Conservation (phyloP, 2,113 vertebrate genomes). For the Diglossa brunneiventris region DNA sequence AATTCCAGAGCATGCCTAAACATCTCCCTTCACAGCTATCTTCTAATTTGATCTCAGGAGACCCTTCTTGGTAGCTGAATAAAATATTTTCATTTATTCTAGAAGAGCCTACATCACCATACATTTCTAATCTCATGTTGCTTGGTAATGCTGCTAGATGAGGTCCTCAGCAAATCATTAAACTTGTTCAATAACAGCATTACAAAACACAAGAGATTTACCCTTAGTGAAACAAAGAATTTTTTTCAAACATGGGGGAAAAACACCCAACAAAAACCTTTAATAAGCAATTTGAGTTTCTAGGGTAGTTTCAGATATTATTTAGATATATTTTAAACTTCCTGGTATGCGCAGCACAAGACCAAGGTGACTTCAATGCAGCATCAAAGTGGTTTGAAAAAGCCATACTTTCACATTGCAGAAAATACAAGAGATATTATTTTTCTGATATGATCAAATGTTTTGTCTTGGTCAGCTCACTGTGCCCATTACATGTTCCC, state of each 20-base stretch:
- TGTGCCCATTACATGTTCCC: background rate
- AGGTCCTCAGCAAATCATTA: slow-evolving; percentile 84
- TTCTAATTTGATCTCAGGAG: slow-evolving; percentile 87
- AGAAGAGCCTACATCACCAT: slow-evolving; percentile 72
- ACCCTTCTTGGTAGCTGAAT: slow-evolving; percentile 76
- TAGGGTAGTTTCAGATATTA: slow-evolving; percentile 63
- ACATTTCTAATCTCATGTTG: slow-evolving; percentile 78
- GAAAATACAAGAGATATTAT: background rate
- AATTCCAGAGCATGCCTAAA: slow-evolving; percentile 84
- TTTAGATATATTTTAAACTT: slow-evolving; percentile 69
- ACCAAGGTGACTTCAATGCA: background rate
- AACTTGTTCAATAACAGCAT: slow-evolving; percentile 80
- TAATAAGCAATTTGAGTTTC: slow-evolving; percentile 72
- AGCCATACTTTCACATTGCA: background rate
- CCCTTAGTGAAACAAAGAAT: slow-evolving; percentile 74
- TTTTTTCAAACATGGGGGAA: slow-evolving; percentile 60
- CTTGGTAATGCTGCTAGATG: slow-evolving; percentile 78
- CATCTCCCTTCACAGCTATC: slow-evolving; percentile 83
- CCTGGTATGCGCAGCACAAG: background rate
- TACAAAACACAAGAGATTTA: slow-evolving; percentile 80
- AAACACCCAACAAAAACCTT: slow-evolving; percentile 9
- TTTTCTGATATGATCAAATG: background rate
- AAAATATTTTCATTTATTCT: slow-evolving; percentile 82
- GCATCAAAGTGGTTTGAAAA: slow-evolving; percentile 5
- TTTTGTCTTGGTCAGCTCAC: background rate